Base-by-base conservation (phyloP, 2,888 invertebrate species). In the Drosophila neonasuta region DNA sequence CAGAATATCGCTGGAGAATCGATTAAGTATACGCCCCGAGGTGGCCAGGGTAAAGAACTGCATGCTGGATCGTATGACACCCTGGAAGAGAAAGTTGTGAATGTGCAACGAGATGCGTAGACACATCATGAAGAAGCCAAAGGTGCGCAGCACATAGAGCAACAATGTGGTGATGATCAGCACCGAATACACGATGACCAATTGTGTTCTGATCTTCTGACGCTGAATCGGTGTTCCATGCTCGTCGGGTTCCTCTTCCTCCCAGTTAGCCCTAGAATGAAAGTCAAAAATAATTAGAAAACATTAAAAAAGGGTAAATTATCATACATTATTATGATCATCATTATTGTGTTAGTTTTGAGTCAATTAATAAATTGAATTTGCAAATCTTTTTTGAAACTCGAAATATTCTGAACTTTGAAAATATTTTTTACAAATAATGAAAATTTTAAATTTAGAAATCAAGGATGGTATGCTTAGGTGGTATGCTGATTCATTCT, bases 21-120 rank as follows among this genome's bases (percentile, higher is more conserved):
- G 92, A 90, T 95, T 96, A 42, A 96, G 90, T 68, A 96, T 94
- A 57, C 94, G 92, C 2, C 94, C 94, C 91, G 92, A 86, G 6
- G 90, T 80, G 89, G 96, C 96, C 72, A 93, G 93, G 82, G 95
- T 94, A 91, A 95, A 96, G 91, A 96, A 96, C 88, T 93, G 92
- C 92, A 96, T 94, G 0, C 94, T 94, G 0, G 95, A 93, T 62
- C 93, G 92, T 2, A 95, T 93, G 0, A 96, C 93, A 1, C 94
- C 93, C 52, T 93, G 92, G 84, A 97, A 97, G 92, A 97, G 96
- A 1, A 89, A 91, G 77, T 96, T 94, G 88, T 98, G 97, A 0
- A 97, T 91, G 1, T 91, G 92, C 29, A 93, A 91, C 0, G 97
- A 96, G 0, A 96, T 95, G 29, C 92, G 92, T 86, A 96, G 94